Evolutionary conservation across 2,113 vertebrate species (phyloP).

Genomic region (Hippocampus abdominalis): DNA sequence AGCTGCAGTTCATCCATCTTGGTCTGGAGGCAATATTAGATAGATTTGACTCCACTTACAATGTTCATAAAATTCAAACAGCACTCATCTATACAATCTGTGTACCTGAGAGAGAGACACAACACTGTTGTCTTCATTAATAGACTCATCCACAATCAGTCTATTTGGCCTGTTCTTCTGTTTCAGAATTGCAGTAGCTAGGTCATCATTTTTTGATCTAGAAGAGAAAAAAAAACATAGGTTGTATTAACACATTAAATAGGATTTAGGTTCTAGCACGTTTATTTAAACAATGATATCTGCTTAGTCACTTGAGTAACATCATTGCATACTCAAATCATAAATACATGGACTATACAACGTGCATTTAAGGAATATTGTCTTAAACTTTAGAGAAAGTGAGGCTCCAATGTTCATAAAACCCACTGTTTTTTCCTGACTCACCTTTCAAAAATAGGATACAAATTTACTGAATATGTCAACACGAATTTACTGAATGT

Average conservation of each 20-base stretch:
- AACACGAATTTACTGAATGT: background rate
- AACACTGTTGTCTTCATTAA: slow-evolving; percentile 99
- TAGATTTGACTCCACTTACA: background rate
- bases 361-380: background rate
- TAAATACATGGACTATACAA: background rate
- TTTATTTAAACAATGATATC: background rate
- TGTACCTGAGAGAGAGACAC: slow-evolving; percentile 95
- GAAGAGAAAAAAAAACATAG: too few species aligned
- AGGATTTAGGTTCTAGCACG: background rate
- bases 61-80: background rate
- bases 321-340: background rate
- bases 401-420: background rate
- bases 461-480: background rate
- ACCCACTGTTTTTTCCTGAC: too few species aligned
- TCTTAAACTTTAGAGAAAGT: background rate
- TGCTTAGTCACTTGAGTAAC: background rate
- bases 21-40: slow-evolving; percentile 66
- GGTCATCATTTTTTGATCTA: slow-evolving; percentile 94
- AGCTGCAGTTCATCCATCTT: slow-evolving; percentile 99
- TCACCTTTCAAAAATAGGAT: too few species aligned
- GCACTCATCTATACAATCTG: background rate
- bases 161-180: slow-evolving; percentile 97
- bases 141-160: slow-evolving; percentile 97
- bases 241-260: background rate
- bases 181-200: slow-evolving; percentile 97